phyloP scores from a whole-genome alignment of 2,113 vertebrate genomes.

The Campylomormyrus numenius region DNA sequence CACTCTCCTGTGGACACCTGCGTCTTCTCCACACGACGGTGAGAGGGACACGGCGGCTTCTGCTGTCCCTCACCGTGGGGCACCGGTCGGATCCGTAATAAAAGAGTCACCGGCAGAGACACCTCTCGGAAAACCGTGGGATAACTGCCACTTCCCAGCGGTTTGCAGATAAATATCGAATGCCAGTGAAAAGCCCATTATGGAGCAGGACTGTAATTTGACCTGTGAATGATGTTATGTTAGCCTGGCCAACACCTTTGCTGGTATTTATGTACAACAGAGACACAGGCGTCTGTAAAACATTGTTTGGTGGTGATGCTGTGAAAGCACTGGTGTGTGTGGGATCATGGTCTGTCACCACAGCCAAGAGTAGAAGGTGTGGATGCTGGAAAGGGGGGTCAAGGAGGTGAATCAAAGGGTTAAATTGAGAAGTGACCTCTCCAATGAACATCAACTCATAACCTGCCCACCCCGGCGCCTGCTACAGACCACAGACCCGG shows the following conservation, averaged over 20 bases:
- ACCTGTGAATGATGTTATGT: neutral
- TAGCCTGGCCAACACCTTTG: neutral
- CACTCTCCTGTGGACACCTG: neutral
- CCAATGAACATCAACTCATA: neutral
- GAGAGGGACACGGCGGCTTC: neutral
- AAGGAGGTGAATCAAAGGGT: neutral
- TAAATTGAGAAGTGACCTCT: neutral
- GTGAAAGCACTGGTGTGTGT: neutral
- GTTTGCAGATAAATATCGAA: neutral
- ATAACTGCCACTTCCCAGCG: neutral
- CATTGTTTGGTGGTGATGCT: neutral
- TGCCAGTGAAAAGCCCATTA: neutral
- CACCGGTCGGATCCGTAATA: neutral
- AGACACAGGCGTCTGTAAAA: neutral
- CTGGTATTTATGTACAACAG: neutral
- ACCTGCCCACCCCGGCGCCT: neutral
- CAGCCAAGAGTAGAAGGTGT: neutral
- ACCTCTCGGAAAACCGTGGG: neutral
- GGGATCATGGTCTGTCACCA: neutral
- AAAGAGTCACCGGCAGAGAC: neutral
- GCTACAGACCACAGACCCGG: neutral
- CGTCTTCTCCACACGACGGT: neutral
- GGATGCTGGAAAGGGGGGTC: neutral
- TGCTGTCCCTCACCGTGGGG: neutral
- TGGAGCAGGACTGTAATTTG: neutral